Conservation (phyloP, 2,888 invertebrate species). For the Nephrotoma appendiculata region DNA sequence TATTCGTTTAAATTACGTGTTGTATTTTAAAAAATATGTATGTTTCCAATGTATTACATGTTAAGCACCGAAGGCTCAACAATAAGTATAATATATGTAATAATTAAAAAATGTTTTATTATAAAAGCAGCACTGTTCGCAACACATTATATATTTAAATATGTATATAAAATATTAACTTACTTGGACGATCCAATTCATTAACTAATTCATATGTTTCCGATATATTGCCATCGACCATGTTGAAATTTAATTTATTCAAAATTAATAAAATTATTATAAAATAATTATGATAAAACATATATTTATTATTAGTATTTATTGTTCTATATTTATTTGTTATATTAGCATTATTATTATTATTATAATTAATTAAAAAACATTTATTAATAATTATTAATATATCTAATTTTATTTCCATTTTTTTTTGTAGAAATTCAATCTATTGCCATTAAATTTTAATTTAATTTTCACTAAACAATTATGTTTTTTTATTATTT, state of each 20-base stretch:
- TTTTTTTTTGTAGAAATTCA: neutral
- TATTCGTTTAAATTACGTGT: neutral
- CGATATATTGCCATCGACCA: neutral
- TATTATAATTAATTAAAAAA: neutral
- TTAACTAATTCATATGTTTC: constrained; percentile 1
- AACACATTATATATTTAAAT: neutral
- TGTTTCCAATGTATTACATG: neutral
- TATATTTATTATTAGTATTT: neutral
- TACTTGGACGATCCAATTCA: constrained; percentile 6
- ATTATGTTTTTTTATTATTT: neutral
- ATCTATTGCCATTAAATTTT: neutral
- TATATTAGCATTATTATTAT: neutral
- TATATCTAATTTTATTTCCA: neutral
- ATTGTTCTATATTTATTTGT: neutral
- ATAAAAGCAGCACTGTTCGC: neutral
- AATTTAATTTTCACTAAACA: neutral
- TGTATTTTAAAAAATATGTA: neutral
- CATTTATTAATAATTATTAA: neutral
- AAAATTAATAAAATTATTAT: constrained; percentile 1
- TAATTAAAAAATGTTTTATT: too few relatives aligned
- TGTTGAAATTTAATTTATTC: constrained; percentile 1
- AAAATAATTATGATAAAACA: neutral
- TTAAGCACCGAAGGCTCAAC: neutral
- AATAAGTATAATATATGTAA: neutral
- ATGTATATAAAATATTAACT: neutral